Conservation (phyloP, 2,113 vertebrate species). For the Sylvilagus bachmani region DNA sequence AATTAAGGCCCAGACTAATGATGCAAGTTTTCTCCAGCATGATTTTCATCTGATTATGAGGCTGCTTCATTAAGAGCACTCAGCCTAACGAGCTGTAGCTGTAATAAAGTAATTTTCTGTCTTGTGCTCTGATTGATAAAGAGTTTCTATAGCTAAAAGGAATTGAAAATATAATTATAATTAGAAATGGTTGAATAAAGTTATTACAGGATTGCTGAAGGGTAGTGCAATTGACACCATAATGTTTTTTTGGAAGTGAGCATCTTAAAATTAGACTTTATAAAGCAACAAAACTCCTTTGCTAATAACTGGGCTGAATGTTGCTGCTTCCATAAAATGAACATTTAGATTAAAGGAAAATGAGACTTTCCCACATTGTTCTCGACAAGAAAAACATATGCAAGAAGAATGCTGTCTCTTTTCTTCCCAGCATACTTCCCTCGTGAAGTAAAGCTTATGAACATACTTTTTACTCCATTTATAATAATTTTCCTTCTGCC, state of each 20-base stretch:
- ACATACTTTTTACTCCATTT: slow-evolving; percentile 91
- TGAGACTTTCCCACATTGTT: slow-evolving; percentile 90
- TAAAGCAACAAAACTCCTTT: slow-evolving; percentile 87
- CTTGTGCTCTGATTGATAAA: slow-evolving; percentile 98
- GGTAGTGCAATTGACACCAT: slow-evolving; percentile 93
- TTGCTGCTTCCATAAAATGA: slow-evolving; percentile 89
- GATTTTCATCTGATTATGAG: slow-evolving; percentile 99
- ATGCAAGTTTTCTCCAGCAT: slow-evolving; percentile 99
- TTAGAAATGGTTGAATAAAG: slow-evolving; percentile 97
- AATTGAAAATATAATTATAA: slow-evolving; percentile 97
- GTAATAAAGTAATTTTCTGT: slow-evolving; percentile 99
- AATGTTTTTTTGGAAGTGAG: slow-evolving; percentile 91
- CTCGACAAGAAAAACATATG: slow-evolving; percentile 89
- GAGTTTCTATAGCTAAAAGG: slow-evolving; percentile 96
- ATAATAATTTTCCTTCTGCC: slow-evolving; percentile 88
- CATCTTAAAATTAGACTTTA: slow-evolving; percentile 92
- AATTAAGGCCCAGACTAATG: slow-evolving; percentile 99
- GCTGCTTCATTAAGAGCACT: slow-evolving; percentile 99
- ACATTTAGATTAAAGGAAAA: slow-evolving; percentile 90
- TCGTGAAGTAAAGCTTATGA: slow-evolving; percentile 90
- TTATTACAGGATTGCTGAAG: slow-evolving; percentile 96
- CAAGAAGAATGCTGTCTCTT: slow-evolving; percentile 86
- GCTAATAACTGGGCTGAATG: slow-evolving; percentile 90
- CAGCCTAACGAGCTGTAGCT: slow-evolving; percentile 99
- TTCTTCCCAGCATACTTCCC: slow-evolving; percentile 89